These are phyloP conservation scores for Pelagia noctiluca DNA, from an alignment of 30 jellyfish, hydroid and myxozoan genomes.

Conservation along the genomic window DNA sequence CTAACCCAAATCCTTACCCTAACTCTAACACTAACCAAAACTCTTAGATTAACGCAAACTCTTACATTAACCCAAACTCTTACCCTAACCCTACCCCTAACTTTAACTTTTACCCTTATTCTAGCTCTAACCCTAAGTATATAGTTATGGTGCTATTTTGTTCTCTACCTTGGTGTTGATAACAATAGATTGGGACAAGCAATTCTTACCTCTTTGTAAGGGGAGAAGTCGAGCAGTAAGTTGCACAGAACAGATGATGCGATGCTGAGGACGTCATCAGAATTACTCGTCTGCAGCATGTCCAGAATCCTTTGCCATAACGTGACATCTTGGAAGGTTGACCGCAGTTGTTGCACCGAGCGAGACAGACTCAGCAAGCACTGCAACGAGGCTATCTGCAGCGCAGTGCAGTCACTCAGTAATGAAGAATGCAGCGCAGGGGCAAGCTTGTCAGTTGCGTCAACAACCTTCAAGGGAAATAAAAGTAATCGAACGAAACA, in stretches of 20 bases:
- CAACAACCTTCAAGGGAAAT: slow-evolving; percentile 75
- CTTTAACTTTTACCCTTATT: too few species aligned
- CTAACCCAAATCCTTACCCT: too few species aligned
- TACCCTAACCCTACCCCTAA: too few species aligned
- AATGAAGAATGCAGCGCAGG: slow-evolving; percentile 66
- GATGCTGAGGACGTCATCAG: slow-evolving; percentile 79
- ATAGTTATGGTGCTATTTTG: too few species aligned
- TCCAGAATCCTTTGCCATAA: slow-evolving; percentile 90
- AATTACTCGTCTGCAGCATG: slow-evolving; percentile 69
- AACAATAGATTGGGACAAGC: neutral
- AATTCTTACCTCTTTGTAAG: slow-evolving; percentile 91
- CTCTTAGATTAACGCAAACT: too few species aligned
- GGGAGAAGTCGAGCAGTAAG: slow-evolving; percentile 86
- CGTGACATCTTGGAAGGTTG: slow-evolving; percentile 87
- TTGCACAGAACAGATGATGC: slow-evolving; percentile 93
- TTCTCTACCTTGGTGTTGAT: too few species aligned
- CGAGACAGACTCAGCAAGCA: slow-evolving; percentile 95
- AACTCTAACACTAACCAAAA: too few species aligned
- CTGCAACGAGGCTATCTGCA: slow-evolving; percentile 85
- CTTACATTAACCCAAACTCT: too few species aligned
- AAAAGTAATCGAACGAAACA: too few species aligned
- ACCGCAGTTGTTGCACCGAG: slow-evolving; percentile 90
- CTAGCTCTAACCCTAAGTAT: too few species aligned
- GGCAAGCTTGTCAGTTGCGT: slow-evolving; percentile 66
- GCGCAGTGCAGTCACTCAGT: slow-evolving; percentile 64